These are phyloP conservation scores for Dasysyrphus albostriatus DNA, from an alignment of 2,888 invertebrate genomes.

Conservation along the genomic window DNA sequence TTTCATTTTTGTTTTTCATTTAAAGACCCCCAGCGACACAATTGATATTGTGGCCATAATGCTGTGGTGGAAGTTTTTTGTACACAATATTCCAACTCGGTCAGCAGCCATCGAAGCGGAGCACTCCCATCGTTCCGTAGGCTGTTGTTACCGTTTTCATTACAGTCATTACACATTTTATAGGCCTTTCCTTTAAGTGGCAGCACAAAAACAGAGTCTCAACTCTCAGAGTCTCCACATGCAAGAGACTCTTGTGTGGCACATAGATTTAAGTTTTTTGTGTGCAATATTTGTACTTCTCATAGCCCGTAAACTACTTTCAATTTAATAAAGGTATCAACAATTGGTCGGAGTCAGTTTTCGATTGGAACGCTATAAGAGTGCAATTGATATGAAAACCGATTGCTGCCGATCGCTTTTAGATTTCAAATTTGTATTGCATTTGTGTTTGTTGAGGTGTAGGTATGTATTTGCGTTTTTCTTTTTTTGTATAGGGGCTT, in stretches of 20 bases:
- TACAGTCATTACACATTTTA: constrained; percentile 71
- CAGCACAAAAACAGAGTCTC: constrained; percentile 12
- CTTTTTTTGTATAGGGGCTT: background rate
- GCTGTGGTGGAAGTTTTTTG: constrained; percentile 36
- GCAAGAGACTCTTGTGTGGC: constrained; percentile 18
- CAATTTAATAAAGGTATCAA: constrained; percentile 75
- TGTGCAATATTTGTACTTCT: constrained; percentile 58
- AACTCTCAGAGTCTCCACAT: constrained; percentile 25
- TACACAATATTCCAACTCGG: constrained; percentile 39
- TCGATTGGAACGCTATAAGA: constrained; percentile 55
- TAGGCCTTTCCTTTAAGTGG: constrained; percentile 64
- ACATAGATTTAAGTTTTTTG: constrained; percentile 43
- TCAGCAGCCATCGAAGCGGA: constrained; percentile 49
- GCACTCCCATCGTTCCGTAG: constrained; percentile 64
- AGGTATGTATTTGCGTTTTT: background rate
- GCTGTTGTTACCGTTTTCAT: constrained; percentile 70
- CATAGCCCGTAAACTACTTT: constrained; percentile 65
- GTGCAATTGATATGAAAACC: constrained; percentile 53
- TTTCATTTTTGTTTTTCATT: background rate
- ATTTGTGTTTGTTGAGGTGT: constrained; percentile 18
- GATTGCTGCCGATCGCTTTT: constrained; percentile 67
- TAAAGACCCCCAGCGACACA: constrained; percentile 64
- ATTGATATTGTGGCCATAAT: constrained; percentile 62
- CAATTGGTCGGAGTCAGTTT: constrained; percentile 58
- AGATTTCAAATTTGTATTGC: constrained; percentile 71